Conservation (phyloP, 2,888 invertebrate species). For the Choristoneura rosaceana region DNA sequence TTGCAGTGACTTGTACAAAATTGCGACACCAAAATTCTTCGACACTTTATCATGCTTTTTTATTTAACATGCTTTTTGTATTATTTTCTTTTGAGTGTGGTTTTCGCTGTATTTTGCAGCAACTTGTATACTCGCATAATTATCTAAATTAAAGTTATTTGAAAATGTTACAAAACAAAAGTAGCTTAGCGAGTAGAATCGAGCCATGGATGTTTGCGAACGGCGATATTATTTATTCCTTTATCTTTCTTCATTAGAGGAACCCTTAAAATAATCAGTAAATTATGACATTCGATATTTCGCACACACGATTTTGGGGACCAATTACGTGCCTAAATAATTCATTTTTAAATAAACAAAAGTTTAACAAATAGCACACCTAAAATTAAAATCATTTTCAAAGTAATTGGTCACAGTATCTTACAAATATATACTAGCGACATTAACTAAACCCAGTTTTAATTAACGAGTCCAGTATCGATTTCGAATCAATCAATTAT, state of each 20-base stretch:
- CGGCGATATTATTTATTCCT: too few species aligned
- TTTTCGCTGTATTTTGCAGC: not conserved
- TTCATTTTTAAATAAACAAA: not conserved
- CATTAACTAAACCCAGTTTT: not conserved
- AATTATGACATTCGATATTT: too few species aligned
- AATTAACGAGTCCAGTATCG: constrained; percentile 9
- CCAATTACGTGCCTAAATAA: not conserved
- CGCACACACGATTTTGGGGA: too few species aligned
- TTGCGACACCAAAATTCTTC: not conserved
- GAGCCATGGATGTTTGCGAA: too few species aligned
- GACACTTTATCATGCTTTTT: not conserved
- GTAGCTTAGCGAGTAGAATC: too few species aligned
- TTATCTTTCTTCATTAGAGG: too few species aligned
- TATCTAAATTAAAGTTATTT: too few species aligned
- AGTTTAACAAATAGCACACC: not conserved
- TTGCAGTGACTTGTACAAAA: not conserved
- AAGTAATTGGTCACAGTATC: not conserved
- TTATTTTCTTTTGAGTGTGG: not conserved
- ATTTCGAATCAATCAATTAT: constrained; percentile 19
- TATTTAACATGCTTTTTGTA: too few species aligned
- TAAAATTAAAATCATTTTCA: not conserved
- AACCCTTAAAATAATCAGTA: too few species aligned
- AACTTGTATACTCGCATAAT: too few species aligned
- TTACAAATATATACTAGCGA: not conserved
- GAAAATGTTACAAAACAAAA: too few species aligned